Percentiles rank a stretch among this genome's conserved stretches.
Conservation (phyloP, 30 jellyfish, hydroid and myxozoan genomes). For the Aurelia sp. region DNA sequence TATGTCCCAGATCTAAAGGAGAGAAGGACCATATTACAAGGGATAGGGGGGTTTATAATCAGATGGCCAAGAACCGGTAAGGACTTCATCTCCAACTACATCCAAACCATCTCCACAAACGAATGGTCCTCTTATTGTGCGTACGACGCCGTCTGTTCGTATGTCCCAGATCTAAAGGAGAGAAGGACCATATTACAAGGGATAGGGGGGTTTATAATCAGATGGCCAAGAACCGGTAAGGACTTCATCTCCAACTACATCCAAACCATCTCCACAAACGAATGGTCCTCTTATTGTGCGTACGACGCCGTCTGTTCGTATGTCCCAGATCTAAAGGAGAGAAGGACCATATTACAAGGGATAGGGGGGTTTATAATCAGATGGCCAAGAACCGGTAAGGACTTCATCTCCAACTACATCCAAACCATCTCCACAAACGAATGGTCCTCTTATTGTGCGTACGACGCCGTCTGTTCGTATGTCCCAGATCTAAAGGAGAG, state of each 20-base stretch:
- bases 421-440: conserved; percentile 95
- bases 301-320: conserved; percentile 82
- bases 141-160: conserved; percentile 83
- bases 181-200: not conserved
- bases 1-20: conserved; percentile 87
- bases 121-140: conserved; percentile 92
- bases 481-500: conserved; percentile 86
- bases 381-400: conserved; percentile 95
- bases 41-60: not conserved
- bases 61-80: conserved; percentile 97
- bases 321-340: conserved; percentile 87
- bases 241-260: conserved; percentile 67
- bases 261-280: conserved; percentile 97
- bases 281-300: conserved; percentile 93
- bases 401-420: conserved; percentile 76
- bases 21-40: not conserved
- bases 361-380: conserved; percentile 16
- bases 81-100: conserved; percentile 64
- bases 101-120: conserved; percentile 98
- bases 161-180: conserved; percentile 87
- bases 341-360: not conserved
- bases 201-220: not conserved
- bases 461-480: conserved; percentile 82
- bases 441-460: conserved; percentile 93
- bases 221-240: conserved; percentile 97